Percentiles rank a stretch among this genome's conserved stretches.
Evolutionary conservation across 1,140 invertebrate species (phyloP).

Genomic region (Eupristina koningsbergeri): DNA sequence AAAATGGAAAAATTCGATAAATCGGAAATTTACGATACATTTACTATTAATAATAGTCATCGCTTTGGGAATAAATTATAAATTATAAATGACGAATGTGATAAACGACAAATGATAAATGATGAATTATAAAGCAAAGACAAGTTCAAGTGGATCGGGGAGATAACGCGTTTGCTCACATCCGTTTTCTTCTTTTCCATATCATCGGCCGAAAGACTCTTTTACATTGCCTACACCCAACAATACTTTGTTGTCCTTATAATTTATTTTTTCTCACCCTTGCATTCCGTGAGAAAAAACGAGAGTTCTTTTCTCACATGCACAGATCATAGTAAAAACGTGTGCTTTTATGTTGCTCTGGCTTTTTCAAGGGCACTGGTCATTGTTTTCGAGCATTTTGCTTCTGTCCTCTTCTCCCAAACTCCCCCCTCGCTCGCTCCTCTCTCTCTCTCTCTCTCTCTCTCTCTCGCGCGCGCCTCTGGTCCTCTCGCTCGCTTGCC

Average conservation of each 20-base stretch:
- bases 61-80: background rate
- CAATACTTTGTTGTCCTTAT: conserved; percentile 9
- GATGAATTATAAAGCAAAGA: conserved; percentile 42
- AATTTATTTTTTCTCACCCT: conserved; percentile 8
- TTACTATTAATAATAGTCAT: too few species aligned
- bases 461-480: conserved; percentile 10
- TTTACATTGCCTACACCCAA: background rate
- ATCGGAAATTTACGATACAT: too few species aligned
- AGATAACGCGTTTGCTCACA: conserved; percentile 3
- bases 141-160: background rate
- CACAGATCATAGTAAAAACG: conserved; percentile 29
- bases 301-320: conserved; percentile 17
- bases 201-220: background rate
- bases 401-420: background rate
- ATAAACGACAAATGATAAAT: too few species aligned
- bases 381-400: conserved; percentile 36
- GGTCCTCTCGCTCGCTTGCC: too few species aligned
- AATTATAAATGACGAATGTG: too few species aligned
- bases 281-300: conserved; percentile 18
- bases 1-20: too few species aligned
- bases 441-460: conserved; percentile 17
- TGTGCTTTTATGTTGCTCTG: background rate
- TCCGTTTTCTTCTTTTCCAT: background rate
- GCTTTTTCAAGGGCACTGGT: conserved; percentile 46
- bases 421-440: background rate